Base-by-base conservation (phyloP, 2,113 vertebrate species). In the Danionella cerebrum region DNA sequence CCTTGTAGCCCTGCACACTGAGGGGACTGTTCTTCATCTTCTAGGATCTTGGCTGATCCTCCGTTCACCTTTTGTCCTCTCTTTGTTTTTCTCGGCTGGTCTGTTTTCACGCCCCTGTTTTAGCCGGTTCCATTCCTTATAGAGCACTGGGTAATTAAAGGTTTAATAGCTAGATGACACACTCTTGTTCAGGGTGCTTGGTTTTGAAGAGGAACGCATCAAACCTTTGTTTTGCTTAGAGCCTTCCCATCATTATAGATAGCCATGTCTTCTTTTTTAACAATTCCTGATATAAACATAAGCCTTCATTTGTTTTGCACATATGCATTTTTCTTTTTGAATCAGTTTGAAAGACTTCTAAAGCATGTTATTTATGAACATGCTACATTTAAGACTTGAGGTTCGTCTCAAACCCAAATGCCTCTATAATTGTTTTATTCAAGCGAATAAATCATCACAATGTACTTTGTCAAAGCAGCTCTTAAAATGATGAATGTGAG, bases 401-500 rank as follows among this genome's bases (percentile, higher is more conserved):
- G 42, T 52, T 44, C 7, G 4, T 5, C 54, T 52, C 18, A 29
- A 14, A 24, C 27, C 18, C 31, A 14, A 27, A 18, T 38, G 62
- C 67, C 70, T 78, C 65, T 62, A 73, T 54, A 64, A 71, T 60
- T 72, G 70, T 71, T 42, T 60, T 65, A 82, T 74, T 76, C 54
- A 73, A 78, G 70, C 27, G 47, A 78, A 81, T 70, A 72, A 80
- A 80, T 85, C 65, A 82, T 80, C 73, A 77, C 73, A 70, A 69
- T 76, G 79, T 76, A 80, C 75, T 73, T 68, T 78, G 69, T 70
- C 67, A 80, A 86, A 85, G 85, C 81, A 76, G 74, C 72, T 80
- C 77, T 82, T 79, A 82, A 85, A 85, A 83, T 33, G 25, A 81
- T 66, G 50, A 51, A 79, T 78, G 72, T 80, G 79, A 84, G 81